Evolutionary conservation across 2,797 vertebrate genomes (phyloP), one percentile per base, ranked within the genome.

Genomic region (Eospalax fontanierii): DNA sequence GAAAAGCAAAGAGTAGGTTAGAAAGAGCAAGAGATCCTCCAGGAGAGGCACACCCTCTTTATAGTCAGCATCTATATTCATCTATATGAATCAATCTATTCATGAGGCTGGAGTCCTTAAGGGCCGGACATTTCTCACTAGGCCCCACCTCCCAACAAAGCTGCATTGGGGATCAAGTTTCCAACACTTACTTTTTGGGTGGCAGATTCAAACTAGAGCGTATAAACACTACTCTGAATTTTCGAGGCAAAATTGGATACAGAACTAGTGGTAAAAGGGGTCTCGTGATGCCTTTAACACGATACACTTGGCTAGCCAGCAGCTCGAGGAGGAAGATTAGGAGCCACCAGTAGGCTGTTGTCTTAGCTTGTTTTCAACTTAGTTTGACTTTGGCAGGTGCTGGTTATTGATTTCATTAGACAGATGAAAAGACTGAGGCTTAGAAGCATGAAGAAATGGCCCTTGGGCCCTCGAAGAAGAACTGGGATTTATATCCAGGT

Each of bases 341-440:
- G 15, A n/a, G 30, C 22, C 5, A 26, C 0, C 5, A 35, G 4
- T 54, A 73, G 6, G 2, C 21, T 8, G 10, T 24, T 16, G n/a
- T 38, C 33, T 12, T 5, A 46, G 30, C 65, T 54, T n/a, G 35
- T 12, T 26, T 68, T 30, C 59, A 30, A 6, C 9, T 74, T 59
- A 9, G 59, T 21, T 12, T 28, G 57, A 28, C 82, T 73, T 73
- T 18, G n/a, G 24, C 26, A 33, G 66, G 7, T 38, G 9, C 35
- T 4, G 7, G 4, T 63, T 14, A 8, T 6, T 74, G n/a, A 50
- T 16, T 4, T 7, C 68, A 61, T 54, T 40, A 61, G 40, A 65
- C 24, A 75, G 75, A 43, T 33, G 43, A 40, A 18, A 18, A 78
- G 33, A 87, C 0, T 9, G 66, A 63, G 38, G 70, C 54, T 82